Conservation (phyloP, 2,113 vertebrate species). For the Cathartes aura region DNA sequence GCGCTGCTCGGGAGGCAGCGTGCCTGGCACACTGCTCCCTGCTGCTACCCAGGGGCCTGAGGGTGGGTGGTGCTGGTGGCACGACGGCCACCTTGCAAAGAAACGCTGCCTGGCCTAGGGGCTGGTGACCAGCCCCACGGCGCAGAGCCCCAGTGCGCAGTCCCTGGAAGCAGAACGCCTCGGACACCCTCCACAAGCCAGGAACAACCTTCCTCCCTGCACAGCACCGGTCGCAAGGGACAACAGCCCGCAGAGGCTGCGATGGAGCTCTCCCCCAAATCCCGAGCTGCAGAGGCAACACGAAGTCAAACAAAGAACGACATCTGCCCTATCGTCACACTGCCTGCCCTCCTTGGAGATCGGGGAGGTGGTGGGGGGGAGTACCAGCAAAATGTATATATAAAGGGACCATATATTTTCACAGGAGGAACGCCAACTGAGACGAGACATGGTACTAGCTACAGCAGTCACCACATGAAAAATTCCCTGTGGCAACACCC, state of each 20-base stretch:
- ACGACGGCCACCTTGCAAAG: rapidly evolving
- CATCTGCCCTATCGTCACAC: neutral
- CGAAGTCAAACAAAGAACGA: neutral
- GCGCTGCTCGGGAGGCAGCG: rapidly evolving
- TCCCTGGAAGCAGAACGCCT: neutral
- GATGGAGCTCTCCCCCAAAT: neutral
- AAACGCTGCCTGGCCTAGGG: neutral
- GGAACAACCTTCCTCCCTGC: neutral
- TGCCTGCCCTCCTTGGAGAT: rapidly evolving
- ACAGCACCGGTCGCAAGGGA: rapidly evolving
- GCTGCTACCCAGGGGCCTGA: neutral
- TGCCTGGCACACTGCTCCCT: rapidly evolving
- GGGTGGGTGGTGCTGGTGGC: neutral
- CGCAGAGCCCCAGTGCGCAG: rapidly evolving
- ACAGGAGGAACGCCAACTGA: neutral
- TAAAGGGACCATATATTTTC: neutral
- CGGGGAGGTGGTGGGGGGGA: rapidly evolving
- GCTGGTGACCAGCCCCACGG: neutral
- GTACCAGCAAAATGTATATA: neutral
- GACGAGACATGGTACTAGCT: neutral
- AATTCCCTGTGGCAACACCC: neutral
- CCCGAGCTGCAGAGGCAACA: rapidly evolving
- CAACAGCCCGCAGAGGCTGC: neutral
- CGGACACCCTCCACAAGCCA: neutral
- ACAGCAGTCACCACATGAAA: neutral